These are phyloP conservation scores for Gerosis bhagava DNA, from an alignment of 2,888 invertebrate genomes.

Conservation along the genomic window DNA sequence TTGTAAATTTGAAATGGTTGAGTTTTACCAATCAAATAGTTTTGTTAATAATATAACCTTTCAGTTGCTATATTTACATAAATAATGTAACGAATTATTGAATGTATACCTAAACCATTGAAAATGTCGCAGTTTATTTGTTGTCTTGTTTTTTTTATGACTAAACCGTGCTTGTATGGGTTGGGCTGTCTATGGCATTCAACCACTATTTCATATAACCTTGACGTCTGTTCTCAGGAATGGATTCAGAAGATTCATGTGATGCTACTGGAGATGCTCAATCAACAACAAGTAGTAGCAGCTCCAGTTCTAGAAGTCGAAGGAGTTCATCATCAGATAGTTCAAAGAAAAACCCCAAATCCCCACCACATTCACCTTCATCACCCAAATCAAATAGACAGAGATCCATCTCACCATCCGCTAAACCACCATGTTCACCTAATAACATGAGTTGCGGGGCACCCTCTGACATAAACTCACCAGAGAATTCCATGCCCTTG, in stretches of 20 bases:
- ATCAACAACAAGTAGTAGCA: conserved; percentile 76
- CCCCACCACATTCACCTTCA: conserved; percentile 49
- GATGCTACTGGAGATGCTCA: conserved; percentile 70
- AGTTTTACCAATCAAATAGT: no score
- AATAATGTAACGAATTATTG: no score
- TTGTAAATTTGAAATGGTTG: no score
- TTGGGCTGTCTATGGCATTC: no score
- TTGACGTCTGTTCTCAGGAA: conserved; percentile 64
- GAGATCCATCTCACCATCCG: conserved; percentile 39
- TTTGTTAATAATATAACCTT: no score
- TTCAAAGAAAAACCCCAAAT: conserved; percentile 65
- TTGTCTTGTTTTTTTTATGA: conserved; percentile 15
- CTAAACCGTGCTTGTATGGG: conserved; percentile 39
- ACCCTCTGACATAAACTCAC: conserved; percentile 74
- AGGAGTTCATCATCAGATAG: conserved; percentile 67
- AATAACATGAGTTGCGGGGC: conserved; percentile 69
- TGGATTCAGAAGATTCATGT: conserved; percentile 84
- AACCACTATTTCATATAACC: conserved; percentile 40
- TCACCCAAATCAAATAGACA: conserved; percentile 33
- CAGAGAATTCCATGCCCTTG: conserved; percentile 67
- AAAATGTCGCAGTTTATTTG: no score
- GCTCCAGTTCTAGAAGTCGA: conserved; percentile 70
- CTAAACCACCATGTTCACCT: conserved; percentile 54
- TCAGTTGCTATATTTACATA: no score
- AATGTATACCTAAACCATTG: no score